Evolutionary conservation across 2,113 vertebrate genomes (phyloP).

Genomic region (Engystomops pustulosus): DNA sequence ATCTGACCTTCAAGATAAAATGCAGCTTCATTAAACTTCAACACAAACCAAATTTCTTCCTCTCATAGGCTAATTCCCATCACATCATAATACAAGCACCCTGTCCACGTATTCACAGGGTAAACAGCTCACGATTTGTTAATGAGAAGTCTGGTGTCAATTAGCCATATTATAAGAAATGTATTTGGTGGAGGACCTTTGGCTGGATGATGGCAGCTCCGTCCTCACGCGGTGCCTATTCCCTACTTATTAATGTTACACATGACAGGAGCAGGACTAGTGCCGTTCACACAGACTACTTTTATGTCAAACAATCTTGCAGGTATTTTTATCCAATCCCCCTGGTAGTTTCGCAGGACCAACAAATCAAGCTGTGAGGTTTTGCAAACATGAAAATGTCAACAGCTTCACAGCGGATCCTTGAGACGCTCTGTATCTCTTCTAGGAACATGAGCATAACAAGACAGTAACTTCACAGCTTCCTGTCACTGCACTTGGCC

Average conservation of each 20-base stretch:
- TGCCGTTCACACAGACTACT: constrained; percentile 61
- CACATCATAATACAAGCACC: constrained; percentile 73
- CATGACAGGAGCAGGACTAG: constrained; percentile 53
- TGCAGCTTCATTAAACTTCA: too few species aligned
- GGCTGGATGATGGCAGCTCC: constrained; percentile 73
- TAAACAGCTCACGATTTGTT: constrained; percentile 77
- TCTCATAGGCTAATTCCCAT: constrained; percentile 71
- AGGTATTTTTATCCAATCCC: constrained; percentile 65
- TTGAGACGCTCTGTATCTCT: constrained; percentile 49
- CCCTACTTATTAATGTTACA: constrained; percentile 61
- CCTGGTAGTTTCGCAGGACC: constrained; percentile 66
- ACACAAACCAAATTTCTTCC: too few species aligned
- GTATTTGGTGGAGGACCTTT: constrained; percentile 65
- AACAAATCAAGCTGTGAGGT: constrained; percentile 67
- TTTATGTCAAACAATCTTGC: constrained; percentile 61
- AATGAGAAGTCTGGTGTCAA: constrained; percentile 79
- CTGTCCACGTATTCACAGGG: constrained; percentile 76
- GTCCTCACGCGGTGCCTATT: constrained; percentile 55
- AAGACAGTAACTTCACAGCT: constrained; percentile 37
- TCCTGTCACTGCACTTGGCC: constrained; percentile 43
- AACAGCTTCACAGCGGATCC: constrained; percentile 63
- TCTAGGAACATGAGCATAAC: constrained; percentile 55
- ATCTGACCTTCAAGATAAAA: too few species aligned
- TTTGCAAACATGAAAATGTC: constrained; percentile 68
- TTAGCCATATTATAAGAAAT: constrained; percentile 82